Base-by-base conservation (phyloP, 30 jellyfish, hydroid and myxozoan genomes). In the Aurelia aurita complex sp. Pacific region DNA sequence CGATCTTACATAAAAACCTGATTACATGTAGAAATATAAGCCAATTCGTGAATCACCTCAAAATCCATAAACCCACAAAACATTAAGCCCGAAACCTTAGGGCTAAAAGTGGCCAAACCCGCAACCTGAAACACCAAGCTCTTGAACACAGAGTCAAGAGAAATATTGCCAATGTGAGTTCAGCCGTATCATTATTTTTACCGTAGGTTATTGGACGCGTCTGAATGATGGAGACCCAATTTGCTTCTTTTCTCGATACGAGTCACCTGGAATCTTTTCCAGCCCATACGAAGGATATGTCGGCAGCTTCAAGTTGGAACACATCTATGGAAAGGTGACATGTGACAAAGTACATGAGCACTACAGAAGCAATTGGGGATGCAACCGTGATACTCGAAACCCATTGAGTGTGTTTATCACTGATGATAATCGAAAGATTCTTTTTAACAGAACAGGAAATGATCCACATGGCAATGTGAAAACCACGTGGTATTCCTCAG, bases 281-380 rank as follows among this genome's bases (percentile, higher is more conserved):
- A 77, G 91, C 64, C 84, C 85, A 8, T 88, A 68, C 69, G 96
- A 80, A 10, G 96, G 96, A 59, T 88, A 77, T 71, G 80, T 88
- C 43, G 96, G 96, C 32, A 77, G 89, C 10, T 32, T 88, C 65
- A 88, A 88, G 35, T 83, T 88, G 65, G 91, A 78, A 23, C 96
- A 88, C 73, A 18, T 88, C 12, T 88, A 78, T 40, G 91, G 96
- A 10, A 38, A 60, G 43, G 88, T 88, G 66, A 88, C 87, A 5
- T 88, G 96, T 62, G 87, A 88, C 73, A 72, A 40, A 14, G 40
- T 15, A 16, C 32, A 79, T 69, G 67, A 62, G 12, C 72, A 65
- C 23, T 79, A 65, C 69, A 66, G 75, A 38, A 88, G 82, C 72
- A 67, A 78, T 54, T 88, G 96, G 96, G 96, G 96, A 38, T 88